phyloP scores from a whole-genome alignment of 2,113 vertebrate genomes.

The Esox niger region DNA sequence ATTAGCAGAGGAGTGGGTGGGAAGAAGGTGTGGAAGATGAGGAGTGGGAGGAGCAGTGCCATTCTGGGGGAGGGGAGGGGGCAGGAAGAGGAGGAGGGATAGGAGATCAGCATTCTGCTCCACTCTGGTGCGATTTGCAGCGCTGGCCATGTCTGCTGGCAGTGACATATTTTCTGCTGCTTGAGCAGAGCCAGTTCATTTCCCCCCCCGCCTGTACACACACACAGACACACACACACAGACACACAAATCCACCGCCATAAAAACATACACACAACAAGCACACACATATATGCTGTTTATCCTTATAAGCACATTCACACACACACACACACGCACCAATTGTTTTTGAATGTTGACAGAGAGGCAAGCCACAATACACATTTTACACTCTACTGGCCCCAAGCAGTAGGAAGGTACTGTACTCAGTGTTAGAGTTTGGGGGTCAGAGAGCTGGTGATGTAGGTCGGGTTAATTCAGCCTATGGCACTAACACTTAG shows the following conservation, averaged over 20 bases:
- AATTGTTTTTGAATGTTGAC: constrained; percentile 35
- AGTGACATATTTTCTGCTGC: constrained; percentile 30
- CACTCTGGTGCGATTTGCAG: constrained; percentile 14
- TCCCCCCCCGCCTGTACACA: constrained; percentile 1
- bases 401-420: not conserved
- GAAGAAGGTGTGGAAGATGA: not conserved
- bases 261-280: not conserved
- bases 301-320: constrained; percentile 8
- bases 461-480: no score
- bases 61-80: not conserved
- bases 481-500: no score
- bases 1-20: no score
- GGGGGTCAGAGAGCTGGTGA: not conserved
- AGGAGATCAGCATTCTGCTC: constrained; percentile 41
- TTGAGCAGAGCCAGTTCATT: constrained; percentile 28
- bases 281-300: not conserved
- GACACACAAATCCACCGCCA: not conserved
- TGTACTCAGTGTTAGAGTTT: constrained; percentile 10
- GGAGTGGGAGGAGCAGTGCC: not conserved
- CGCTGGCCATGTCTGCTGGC: constrained; percentile 22
- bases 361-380: constrained; percentile 16
- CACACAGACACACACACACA: constrained; percentile 19
- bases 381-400: not conserved
- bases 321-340: constrained; percentile 5
- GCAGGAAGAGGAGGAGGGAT: not conserved